Percentiles rank a stretch among this genome's conserved stretches.
phyloP scores from a whole-genome alignment of 1,140 invertebrate genomes.

The Drosophila punjabiensis region DNA sequence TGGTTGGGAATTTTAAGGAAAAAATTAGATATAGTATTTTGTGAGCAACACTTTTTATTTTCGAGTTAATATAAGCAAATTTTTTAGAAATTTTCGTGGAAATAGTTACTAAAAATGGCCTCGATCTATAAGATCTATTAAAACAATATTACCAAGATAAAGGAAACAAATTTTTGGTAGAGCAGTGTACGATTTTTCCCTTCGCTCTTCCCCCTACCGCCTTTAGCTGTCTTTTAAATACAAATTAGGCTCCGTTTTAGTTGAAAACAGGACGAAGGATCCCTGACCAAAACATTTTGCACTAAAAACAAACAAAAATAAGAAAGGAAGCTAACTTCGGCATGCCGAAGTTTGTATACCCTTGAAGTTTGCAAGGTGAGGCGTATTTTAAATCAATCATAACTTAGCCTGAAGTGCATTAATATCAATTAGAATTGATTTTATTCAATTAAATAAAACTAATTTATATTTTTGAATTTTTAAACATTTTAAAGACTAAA shows the following conservation, averaged over 20 bases:
- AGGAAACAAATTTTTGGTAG: background rate
- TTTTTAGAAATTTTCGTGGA: too few species aligned
- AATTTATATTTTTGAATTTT: too few species aligned
- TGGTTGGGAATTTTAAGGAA: background rate
- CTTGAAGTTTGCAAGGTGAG: background rate
- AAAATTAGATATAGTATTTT: too few species aligned
- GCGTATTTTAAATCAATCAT: too few species aligned
- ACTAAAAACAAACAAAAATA: constrained; percentile 16
- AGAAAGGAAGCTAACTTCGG: background rate
- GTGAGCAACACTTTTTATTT: background rate
- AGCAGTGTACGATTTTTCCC: background rate
- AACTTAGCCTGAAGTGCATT: too few species aligned
- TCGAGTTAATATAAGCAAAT: too few species aligned
- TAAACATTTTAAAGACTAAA: too few species aligned
- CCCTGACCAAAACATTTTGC: constrained; percentile 14
- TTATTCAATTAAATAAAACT: too few species aligned
- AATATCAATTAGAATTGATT: too few species aligned
- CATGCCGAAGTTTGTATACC: background rate
- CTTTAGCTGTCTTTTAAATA: constrained; percentile 4
- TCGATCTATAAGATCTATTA: too few species aligned
- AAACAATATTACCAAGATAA: too few species aligned
- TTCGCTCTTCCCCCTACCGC: background rate
- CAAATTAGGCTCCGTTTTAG: constrained; percentile 15
- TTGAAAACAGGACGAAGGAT: background rate
- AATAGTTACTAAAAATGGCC: too few species aligned